Base-by-base conservation (phyloP, 2,888 invertebrate genomes). In the Parochlus steinenii region DNA sequence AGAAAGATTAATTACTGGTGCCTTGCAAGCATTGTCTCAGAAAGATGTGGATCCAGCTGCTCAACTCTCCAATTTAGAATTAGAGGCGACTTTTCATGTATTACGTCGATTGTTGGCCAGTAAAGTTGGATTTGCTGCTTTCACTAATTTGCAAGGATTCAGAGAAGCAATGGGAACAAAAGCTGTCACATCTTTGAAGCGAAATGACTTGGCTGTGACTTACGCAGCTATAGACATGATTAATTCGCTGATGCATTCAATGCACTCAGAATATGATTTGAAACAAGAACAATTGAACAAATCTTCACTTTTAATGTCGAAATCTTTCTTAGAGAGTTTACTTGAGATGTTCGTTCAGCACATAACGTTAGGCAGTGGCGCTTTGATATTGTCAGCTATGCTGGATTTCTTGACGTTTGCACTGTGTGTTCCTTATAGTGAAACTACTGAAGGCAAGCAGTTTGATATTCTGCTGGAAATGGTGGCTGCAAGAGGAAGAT, bases 271-370 rank as follows among this genome's bases (percentile, higher is more conserved):
- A 55, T 93, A 90, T 47, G 97, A 99, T 61, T 64, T 99, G 31
- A 67, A 92, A 41, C 93, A 95, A 59, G 98, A 99, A 54, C 98
- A 99, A 58, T 65, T 95, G 41, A 99, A 99, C 62, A 99, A 99
- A 64, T 81, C 86, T 39, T 89, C 90, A 44, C 71, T 99, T 49
- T 65, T 99, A 33, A 85, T 92, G 40, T 86, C 87, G 3, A 74
- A 81, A 48, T 68, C 76, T 33, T 99, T 98, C 63, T 65, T 98
- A 20, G 92, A 97, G 50, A 86, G 80, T 42, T 63, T 98, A 41
- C 69, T 99, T 17, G 81, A 86, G 46, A 89, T 92, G 81, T 95
- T 97, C 82, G 79, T 83, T 8, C 72, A 67, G 32, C 93, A 97
- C 62, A 87, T 95, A 90, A 73, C 72, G 39, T 81, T 82, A 42